phyloP scores from a whole-genome alignment of 2,888 invertebrate genomes.

The Amphipoea oculea region DNA sequence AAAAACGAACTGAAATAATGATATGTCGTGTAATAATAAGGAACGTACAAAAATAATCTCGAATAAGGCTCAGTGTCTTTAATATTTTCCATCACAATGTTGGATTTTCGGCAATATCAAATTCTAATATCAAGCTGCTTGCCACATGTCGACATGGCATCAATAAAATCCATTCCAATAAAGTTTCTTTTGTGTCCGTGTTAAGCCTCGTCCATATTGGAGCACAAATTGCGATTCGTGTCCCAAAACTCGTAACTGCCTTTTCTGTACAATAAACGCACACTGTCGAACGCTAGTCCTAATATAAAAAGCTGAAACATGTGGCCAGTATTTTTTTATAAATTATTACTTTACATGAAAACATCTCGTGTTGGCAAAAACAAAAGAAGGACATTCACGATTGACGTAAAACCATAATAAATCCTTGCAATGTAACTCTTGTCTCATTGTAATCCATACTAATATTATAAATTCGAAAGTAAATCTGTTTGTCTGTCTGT shows the following conservation, averaged over 20 bases:
- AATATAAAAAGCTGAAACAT: neutral
- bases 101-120: conserved; percentile 62
- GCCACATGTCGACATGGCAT: conserved; percentile 67
- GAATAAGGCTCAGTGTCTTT: conserved; percentile 41
- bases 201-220: conserved; percentile 43
- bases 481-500: too few species aligned
- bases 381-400: neutral
- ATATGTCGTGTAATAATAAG: conserved; percentile 35
- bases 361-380: neutral
- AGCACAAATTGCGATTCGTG: conserved; percentile 16
- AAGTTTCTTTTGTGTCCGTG: conserved; percentile 58
- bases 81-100: conserved; percentile 65
- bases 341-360: neutral
- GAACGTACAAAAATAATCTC: conserved; percentile 44
- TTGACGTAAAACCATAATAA: neutral
- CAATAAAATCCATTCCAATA: conserved; percentile 68
- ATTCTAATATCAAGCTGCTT: conserved; percentile 62
- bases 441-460: neutral
- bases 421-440: neutral
- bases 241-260: conserved; percentile 23
- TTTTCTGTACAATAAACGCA: conserved; percentile 11
- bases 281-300: conserved; percentile 1
- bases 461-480: too few species aligned
- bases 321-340: neutral
- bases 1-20: conserved; percentile 13